phyloP scores from a whole-genome alignment of 2,797 vertebrate genomes.

The Yasuhikotakia modesta region DNA sequence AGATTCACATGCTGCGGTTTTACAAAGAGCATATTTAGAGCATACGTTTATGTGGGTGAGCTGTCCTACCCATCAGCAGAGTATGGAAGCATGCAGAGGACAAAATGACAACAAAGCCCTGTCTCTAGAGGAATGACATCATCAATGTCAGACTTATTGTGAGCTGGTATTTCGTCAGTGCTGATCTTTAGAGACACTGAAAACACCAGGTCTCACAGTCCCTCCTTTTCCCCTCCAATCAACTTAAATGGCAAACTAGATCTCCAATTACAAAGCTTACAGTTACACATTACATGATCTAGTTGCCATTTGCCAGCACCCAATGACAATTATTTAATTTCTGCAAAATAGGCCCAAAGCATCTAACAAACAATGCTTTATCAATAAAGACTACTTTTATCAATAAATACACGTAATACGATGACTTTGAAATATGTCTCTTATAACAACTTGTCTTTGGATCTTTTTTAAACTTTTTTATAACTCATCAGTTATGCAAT shows the following conservation, averaged over 20 bases:
- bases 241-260: neutral
- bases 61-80: conserved; percentile 20
- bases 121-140: conserved; percentile 45
- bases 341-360: neutral
- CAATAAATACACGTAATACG: neutral
- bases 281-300: neutral
- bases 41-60: neutral
- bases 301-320: neutral
- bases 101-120: conserved; percentile 48
- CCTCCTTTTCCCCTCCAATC: too few relatives aligned
- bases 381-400: neutral
- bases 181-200: conserved; percentile 16
- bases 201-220: conserved; percentile 1
- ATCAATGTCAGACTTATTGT: conserved; percentile 29
- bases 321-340: neutral
- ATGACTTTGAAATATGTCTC: neutral
- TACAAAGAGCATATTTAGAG: conserved; percentile 28
- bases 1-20: neutral
- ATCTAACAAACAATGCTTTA: neutral
- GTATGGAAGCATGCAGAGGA: conserved; percentile 27
- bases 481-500: neutral
- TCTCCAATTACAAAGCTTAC: neutral
- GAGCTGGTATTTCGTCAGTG: conserved; percentile 39
- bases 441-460: neutral
- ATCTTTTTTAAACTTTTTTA: neutral